Percentiles rank a stretch among this genome's conserved stretches.
These are phyloP conservation scores for Cryptomyrus ogoouensis DNA, from an alignment of 2,113 vertebrate genomes.

Conservation along the genomic window DNA sequence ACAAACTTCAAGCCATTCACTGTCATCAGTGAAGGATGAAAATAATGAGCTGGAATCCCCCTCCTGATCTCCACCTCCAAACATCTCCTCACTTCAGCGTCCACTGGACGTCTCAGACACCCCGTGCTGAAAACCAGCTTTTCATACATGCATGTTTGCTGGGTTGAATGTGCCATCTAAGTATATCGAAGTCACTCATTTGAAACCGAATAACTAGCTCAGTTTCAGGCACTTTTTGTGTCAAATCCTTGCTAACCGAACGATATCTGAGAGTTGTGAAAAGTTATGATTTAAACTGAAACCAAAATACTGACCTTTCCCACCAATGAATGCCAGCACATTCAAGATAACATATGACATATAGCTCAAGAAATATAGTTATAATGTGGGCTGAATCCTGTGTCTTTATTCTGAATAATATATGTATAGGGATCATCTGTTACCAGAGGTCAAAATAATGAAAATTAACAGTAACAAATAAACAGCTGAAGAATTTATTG, in stretches of 20 bases:
- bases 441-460: not conserved
- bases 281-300: not conserved
- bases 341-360: not conserved
- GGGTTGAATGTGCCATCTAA: not conserved
- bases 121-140: not conserved
- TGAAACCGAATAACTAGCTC: not conserved
- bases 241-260: not conserved
- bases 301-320: not conserved
- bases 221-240: not conserved
- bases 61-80: slow-evolving; percentile 22
- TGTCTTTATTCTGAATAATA: not conserved
- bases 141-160: not conserved
- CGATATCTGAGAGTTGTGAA: not conserved
- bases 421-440: not conserved
- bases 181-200: not conserved
- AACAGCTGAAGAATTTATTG: not conserved
- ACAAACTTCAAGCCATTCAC: slow-evolving; percentile 46
- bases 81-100: slow-evolving; percentile 39
- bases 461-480: not conserved
- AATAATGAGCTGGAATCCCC: slow-evolving; percentile 57
- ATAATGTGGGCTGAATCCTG: not conserved
- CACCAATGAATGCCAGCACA: not conserved
- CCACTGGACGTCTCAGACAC: slow-evolving; percentile 45
- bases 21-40: slow-evolving; percentile 57
- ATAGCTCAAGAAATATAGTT: not conserved